phyloP scores from a whole-genome alignment of 2,888 invertebrate genomes.

The Lypha dubia region DNA sequence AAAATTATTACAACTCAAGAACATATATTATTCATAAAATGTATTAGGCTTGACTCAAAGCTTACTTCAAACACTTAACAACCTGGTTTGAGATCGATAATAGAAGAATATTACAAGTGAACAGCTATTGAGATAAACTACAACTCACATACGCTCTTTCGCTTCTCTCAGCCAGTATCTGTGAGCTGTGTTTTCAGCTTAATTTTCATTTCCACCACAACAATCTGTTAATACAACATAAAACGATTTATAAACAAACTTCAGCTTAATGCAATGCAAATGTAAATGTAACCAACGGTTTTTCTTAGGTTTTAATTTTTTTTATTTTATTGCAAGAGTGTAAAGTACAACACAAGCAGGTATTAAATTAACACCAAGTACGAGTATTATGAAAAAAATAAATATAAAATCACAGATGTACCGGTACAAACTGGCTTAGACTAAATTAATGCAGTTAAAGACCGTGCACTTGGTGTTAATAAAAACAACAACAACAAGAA shows the following conservation, averaged over 20 bases:
- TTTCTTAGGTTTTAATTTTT: constrained; percentile 37
- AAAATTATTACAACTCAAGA: neutral
- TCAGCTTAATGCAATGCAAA: constrained; percentile 34
- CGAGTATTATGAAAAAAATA: constrained; percentile 32
- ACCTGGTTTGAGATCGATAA: constrained; percentile 50
- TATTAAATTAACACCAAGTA: constrained; percentile 56
- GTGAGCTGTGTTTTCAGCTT: constrained; percentile 26
- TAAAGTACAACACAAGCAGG: constrained; percentile 58
- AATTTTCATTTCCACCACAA: constrained; percentile 15
- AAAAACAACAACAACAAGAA: constrained; percentile 25
- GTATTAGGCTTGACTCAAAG: neutral
- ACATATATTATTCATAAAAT: neutral
- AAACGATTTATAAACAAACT: constrained; percentile 39
- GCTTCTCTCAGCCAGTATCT: neutral
- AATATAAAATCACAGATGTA: constrained; percentile 43
- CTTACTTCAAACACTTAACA: constrained; percentile 30
- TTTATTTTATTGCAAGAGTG: constrained; percentile 49
- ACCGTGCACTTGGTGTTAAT: constrained; percentile 63
- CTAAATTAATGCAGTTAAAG: constrained; percentile 68
- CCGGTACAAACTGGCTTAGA: constrained; percentile 66
- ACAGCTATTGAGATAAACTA: neutral
- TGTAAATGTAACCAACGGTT: constrained; percentile 38
- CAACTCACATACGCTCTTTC: constrained; percentile 24
- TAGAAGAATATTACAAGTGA: constrained; percentile 11
- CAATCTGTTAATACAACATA: constrained; percentile 26